These are phyloP conservation scores for Blennius ocellaris DNA, from an alignment of 2,113 vertebrate genomes.

Conservation along the genomic window DNA sequence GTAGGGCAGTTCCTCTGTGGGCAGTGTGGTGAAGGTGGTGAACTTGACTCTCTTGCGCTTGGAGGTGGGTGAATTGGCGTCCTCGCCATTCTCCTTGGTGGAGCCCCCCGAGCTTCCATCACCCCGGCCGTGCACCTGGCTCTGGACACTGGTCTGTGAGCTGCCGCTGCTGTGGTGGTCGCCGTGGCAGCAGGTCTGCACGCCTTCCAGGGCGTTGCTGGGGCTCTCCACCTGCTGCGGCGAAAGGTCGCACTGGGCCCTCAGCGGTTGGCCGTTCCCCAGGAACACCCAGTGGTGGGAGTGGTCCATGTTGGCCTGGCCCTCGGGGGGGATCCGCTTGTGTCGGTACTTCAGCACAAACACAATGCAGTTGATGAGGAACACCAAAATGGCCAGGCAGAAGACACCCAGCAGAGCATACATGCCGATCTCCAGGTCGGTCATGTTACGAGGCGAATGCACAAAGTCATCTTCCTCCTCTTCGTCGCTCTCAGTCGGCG, in stretches of 20 bases:
- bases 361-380: constrained; percentile 99
- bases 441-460: constrained; percentile 91
- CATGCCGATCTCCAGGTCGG: constrained; percentile 98
- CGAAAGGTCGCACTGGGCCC: constrained; percentile 91
- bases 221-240: constrained; percentile 90
- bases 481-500: constrained; percentile 75
- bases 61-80: constrained; percentile 95
- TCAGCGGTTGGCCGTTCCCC: constrained; percentile 93
- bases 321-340: constrained; percentile 95
- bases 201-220: constrained; percentile 88
- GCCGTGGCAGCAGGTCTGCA: constrained; percentile 93
- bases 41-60: constrained; percentile 99
- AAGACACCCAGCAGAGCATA: constrained; percentile 96
- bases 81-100: constrained; percentile 92
- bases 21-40: constrained; percentile 95
- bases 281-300: constrained; percentile 99
- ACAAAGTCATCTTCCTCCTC: constrained; percentile 84
- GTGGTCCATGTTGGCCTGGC: constrained; percentile 98
- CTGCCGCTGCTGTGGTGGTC: constrained; percentile 97
- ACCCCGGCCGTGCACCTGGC: constrained; percentile 94
- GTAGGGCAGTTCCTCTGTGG: constrained; percentile 94
- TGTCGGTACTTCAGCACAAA: constrained; percentile 97
- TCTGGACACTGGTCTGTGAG: constrained; percentile 97
- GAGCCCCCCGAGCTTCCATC: constrained; percentile 95
- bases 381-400: constrained; percentile 97